Evolutionary conservation across 2,888 invertebrate species (phyloP), one percentile per base, ranked within the genome.

Genomic region (Listrodromus nycthemerus): DNA sequence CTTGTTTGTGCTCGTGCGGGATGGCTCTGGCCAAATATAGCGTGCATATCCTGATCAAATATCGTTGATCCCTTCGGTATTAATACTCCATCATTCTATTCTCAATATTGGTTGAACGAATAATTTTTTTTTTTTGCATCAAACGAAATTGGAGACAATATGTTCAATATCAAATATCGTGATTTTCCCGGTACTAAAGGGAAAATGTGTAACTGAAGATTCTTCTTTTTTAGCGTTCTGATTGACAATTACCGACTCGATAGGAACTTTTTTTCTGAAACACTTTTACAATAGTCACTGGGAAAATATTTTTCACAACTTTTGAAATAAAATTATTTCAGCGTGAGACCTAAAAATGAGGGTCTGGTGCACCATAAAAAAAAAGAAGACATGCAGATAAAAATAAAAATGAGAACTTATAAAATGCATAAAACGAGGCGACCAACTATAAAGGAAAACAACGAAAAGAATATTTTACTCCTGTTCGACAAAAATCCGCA

Each of bases 1-100:
- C 76, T 50, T 71, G 71, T 81, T 81, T 81, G 55, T 52, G 33
- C 24, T 65, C 30, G 50, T 37, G 33, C 50, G 50, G 45, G n/a
- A 76, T 33, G 74, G 24, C 70, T 24, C 21, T 24, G 55, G 10
- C 55, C 24, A 21, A 55, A 55, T 55, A 24, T 8, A 21, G 24
- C 55, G 55, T 24, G 55, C 24, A 55, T 21, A 24, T 24, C 21
- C 55, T 21, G 21, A 24, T 55, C 55, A 55, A 55, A 55, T 55
- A 55, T 55, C 24, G 5, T 24, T 55, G 21, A 21, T 24, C 55
- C 24, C 55, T 55, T 10, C 55, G 21, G 10, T 24, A 21, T 55
- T 13, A 1, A 24, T 55, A 55, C 10, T 4, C 21, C 55, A 10
- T 21, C 55, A 10, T 55, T 5, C 21, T 10, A 1, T 13, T 24